Evolutionary conservation across 2,113 vertebrate species (phyloP).

Genomic region (Microcebus murinus): DNA sequence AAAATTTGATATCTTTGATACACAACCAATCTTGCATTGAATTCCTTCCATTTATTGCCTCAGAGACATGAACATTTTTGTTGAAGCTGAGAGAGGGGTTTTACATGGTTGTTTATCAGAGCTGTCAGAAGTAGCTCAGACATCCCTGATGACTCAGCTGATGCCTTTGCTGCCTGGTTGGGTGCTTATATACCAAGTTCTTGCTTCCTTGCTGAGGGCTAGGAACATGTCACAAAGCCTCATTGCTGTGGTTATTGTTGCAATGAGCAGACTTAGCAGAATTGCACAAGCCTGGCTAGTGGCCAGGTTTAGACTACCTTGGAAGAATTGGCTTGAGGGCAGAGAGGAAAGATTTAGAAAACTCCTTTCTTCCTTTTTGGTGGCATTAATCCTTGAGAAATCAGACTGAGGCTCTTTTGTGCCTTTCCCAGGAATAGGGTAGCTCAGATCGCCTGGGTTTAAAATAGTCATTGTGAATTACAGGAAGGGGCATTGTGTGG

Average conservation of each 20-base stretch:
- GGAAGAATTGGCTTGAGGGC: conserved; percentile 23
- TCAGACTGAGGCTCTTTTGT: conserved; percentile 67
- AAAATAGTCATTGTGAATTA: background rate
- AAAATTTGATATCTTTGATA: background rate
- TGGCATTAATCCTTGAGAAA: conserved; percentile 65
- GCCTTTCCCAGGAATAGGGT: conserved; percentile 62
- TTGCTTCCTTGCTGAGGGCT: background rate
- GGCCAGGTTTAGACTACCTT: background rate
- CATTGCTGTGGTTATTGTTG: background rate
- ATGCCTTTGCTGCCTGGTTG: background rate
- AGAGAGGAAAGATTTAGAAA: conserved; percentile 1
- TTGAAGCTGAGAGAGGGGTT: background rate
- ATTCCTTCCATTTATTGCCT: background rate
- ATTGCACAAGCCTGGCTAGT: background rate
- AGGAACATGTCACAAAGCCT: background rate
- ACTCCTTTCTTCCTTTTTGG: conserved; percentile 69
- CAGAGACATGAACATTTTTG: background rate
- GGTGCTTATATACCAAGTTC: background rate
- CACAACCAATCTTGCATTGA: background rate
- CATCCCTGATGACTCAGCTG: background rate
- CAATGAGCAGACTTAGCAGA: background rate
- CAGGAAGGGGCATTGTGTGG: background rate
- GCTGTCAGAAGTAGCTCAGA: background rate
- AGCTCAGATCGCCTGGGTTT: conserved; percentile 71
- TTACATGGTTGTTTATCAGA: background rate